phyloP scores from a whole-genome alignment of 2,888 invertebrate species.

The Rugalucina vietnamica region DNA sequence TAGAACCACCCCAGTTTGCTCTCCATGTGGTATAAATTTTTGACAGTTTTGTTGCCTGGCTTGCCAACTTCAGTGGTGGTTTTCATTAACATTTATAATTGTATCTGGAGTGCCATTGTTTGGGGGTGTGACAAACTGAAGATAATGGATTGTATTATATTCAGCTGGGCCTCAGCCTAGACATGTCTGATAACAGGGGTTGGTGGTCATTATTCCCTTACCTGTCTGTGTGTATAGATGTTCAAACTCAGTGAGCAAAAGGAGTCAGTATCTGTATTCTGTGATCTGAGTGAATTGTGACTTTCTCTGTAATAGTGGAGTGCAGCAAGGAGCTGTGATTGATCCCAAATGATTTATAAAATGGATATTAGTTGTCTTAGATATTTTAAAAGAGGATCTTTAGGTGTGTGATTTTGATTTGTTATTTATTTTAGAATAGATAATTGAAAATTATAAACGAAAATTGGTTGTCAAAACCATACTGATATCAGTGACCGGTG shows the following conservation, averaged over 20 bases:
- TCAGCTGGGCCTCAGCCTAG: neutral
- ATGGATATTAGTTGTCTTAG: neutral
- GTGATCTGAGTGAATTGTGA: neutral
- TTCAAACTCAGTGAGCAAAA: neutral
- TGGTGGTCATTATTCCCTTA: neutral
- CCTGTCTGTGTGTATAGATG: too few species aligned
- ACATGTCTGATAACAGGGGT: neutral
- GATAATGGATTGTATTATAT: conserved; percentile 1
- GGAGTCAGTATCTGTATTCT: neutral
- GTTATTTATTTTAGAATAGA: too few species aligned
- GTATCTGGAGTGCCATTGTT: neutral
- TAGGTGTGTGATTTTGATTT: neutral
- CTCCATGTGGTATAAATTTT: neutral
- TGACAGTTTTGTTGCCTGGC: neutral
- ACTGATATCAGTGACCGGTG: too few species aligned
- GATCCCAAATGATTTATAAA: conserved; percentile 7
- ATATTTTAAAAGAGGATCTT: neutral
- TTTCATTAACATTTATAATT: neutral
- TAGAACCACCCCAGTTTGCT: neutral
- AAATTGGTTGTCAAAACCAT: too few species aligned
- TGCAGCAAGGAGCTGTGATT: neutral
- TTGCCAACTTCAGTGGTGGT: neutral
- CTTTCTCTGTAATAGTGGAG: neutral
- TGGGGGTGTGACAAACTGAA: neutral
- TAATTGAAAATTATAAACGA: too few species aligned